A percentile compares a stretch with the other conserved stretches of the same genome.
These are phyloP conservation scores for Parnassius orleans DNA, from an alignment of 2,888 invertebrate genomes.

Conservation along the genomic window DNA sequence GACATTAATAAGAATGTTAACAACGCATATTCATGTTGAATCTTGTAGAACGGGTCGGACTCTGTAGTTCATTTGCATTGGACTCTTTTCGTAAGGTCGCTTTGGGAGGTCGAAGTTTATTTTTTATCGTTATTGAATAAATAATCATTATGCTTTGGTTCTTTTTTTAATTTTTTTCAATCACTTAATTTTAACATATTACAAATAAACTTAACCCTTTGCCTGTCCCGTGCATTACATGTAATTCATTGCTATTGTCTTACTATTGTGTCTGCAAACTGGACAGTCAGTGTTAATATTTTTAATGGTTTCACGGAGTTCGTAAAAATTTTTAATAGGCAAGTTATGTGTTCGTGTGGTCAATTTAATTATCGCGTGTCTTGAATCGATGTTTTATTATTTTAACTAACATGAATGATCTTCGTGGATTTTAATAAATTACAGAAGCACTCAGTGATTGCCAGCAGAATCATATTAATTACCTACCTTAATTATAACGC, in stretches of 20 bases:
- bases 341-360: too few relatives aligned
- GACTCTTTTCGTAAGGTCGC: slow-evolving; percentile 24
- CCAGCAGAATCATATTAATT: slow-evolving; percentile 18
- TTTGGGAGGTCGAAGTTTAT: slow-evolving; percentile 22
- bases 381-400: slow-evolving; percentile 7
- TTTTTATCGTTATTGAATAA: slow-evolving; percentile 3
- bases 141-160: too few relatives aligned
- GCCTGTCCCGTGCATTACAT: too few relatives aligned
- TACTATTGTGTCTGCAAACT: too few relatives aligned
- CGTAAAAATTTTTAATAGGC: too few relatives aligned
- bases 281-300: too few relatives aligned
- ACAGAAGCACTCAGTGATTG: slow-evolving; percentile 10
- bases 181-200: too few relatives aligned
- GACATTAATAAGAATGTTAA: slow-evolving; percentile 17
- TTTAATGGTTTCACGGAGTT: too few relatives aligned
- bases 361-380: slow-evolving; percentile 7
- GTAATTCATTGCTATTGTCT: too few relatives aligned
- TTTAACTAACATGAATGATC: slow-evolving; percentile 4
- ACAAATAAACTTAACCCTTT: too few relatives aligned
- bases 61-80: slow-evolving; percentile 18
- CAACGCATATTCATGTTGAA: slow-evolving; percentile 22
- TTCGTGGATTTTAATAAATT: slow-evolving; percentile 10
- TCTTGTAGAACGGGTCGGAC: slow-evolving; percentile 23
- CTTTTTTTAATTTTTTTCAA: too few relatives aligned
- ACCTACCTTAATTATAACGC: slow-evolving; percentile 3